Conservation (phyloP, 2,888 invertebrate genomes). For the Synanthedon andrenaeformis region DNA sequence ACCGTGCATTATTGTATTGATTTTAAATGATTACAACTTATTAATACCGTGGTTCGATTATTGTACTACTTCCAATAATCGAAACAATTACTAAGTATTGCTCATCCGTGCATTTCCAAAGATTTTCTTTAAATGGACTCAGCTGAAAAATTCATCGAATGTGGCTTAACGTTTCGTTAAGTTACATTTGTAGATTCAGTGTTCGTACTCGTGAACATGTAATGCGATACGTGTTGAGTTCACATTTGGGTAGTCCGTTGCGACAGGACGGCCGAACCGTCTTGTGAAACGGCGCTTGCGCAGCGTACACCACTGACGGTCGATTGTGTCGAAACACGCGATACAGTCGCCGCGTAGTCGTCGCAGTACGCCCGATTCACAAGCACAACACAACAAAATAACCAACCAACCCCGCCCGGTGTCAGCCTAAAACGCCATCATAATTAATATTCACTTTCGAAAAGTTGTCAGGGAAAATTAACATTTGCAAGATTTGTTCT, state of each 20-base stretch:
- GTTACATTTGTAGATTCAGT: conserved; percentile 18
- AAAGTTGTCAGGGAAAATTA: neutral
- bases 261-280: conserved; percentile 62
- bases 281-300: conserved; percentile 68
- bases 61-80: no score
- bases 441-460: conserved; percentile 3
- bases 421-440: neutral
- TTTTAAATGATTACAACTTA: no score
- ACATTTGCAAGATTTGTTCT: no score
- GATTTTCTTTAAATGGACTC: no score
- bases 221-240: conserved; percentile 64
- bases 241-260: conserved; percentile 67
- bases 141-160: no score
- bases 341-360: conserved; percentile 47
- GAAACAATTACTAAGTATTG: no score
- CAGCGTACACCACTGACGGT: conserved; percentile 52
- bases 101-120: no score
- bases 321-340: conserved; percentile 58
- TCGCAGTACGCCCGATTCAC: conserved; percentile 33
- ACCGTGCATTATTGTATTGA: no score
- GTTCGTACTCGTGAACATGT: conserved; percentile 34
- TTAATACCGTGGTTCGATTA: no score
- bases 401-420: conserved; percentile 19
- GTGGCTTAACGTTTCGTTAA: neutral
- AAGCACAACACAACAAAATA: conserved; percentile 2